phyloP scores from a whole-genome alignment of 2,797 vertebrate species.

The Pangasius krempfi region DNA sequence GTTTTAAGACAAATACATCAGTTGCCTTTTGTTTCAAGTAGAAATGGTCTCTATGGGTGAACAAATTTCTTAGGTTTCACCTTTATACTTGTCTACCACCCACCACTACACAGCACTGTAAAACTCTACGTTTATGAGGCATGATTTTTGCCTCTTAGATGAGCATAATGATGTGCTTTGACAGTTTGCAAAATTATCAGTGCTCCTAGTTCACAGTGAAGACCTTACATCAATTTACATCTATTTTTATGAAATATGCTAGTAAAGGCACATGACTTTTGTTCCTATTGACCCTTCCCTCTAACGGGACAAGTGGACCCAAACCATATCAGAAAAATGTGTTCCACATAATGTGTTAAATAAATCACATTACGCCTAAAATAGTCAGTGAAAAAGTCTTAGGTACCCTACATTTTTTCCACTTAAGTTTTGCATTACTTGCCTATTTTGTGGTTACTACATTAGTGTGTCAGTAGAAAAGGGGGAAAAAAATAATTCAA shows the following conservation, averaged over 20 bases:
- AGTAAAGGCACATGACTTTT: not conserved
- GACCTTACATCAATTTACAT: not conserved
- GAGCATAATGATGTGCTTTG: not conserved
- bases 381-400: not conserved
- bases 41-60: not conserved
- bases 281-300: not conserved
- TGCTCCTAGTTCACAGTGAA: not conserved
- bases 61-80: not conserved
- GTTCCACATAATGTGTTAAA: not conserved
- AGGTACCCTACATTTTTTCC: not conserved
- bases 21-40: not conserved
- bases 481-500: not conserved
- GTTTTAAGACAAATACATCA: not conserved
- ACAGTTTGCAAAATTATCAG: not conserved
- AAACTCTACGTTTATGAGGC: not conserved
- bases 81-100: not conserved
- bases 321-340: not conserved
- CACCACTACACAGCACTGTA: not conserved
- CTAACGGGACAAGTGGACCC: not conserved
- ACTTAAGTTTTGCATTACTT: not conserved
- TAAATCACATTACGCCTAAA: constrained; percentile 4
- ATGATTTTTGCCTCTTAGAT: not conserved
- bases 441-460: not conserved
- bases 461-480: not conserved
- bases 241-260: not conserved